Evolutionary conservation across 2,113 vertebrate genomes (phyloP), one percentile per base, ranked within the genome.

Genomic region (Macrotis lagotis): DNA sequence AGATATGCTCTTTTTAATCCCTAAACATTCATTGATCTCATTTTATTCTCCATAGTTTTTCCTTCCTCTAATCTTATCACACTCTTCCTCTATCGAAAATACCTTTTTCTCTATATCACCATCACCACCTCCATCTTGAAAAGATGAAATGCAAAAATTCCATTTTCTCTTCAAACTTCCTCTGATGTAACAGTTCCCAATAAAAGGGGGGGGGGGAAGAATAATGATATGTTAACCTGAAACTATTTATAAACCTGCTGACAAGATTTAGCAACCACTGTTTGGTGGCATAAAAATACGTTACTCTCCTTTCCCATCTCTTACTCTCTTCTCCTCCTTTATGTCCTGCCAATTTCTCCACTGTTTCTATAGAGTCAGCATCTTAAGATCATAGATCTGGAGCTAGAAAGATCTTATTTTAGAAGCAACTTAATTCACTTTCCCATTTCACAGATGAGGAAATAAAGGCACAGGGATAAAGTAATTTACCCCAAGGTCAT

Each of bases 171-270:
- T n/a, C n/a, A n/a, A n/a, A n/a, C n/a, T n/a, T n/a, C n/a, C n/a
- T n/a, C n/a, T n/a, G n/a, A n/a, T n/a, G n/a, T n/a, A n/a, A n/a
- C n/a, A n/a, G n/a, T n/a, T n/a, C n/a, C n/a, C n/a, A n/a, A n/a
- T n/a, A n/a, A n/a, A n/a, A n/a, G n/a, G n/a, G n/a, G n/a, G n/a
- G n/a, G n/a, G n/a, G n/a, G n/a, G n/a, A n/a, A n/a, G 50, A 44
- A 31, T 48, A 48, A 93, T 93, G 48, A 91, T 88, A 95, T 95
- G 95, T 25, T 53, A 90, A 94, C 91, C 19, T 92, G 44, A 92
- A 92, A 50, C 49, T 90, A 53, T 44, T 92, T 94, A 92, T 49
- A 92, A 93, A 89, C 91, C 3, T 0, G 90, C 48, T 51, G 25
- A 91, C 91, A 90, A 48, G 91, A 95, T 52, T 48, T 66, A 95